Evolutionary conservation across 2,797 vertebrate species (phyloP), one percentile per base, ranked within the genome.

Genomic region (Periophthalmus magnuspinnatus): DNA sequence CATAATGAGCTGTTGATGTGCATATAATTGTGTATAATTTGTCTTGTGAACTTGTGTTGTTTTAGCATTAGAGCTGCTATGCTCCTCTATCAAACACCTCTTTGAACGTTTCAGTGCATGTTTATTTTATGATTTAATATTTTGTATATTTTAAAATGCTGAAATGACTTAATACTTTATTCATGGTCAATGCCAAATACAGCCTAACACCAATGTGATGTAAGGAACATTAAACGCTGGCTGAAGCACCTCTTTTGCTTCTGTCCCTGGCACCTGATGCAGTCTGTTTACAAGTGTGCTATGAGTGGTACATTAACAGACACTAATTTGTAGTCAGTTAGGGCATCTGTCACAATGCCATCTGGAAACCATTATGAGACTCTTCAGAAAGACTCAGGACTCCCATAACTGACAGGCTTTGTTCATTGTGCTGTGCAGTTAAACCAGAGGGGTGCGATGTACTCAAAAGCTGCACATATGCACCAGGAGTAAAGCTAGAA

Each of bases 321-420:
- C 89, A 92, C 84, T 89, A 85, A 91, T 92, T 88, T 86, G 72
- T 80, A 76, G 75, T 90, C 82, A 86, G 90, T 79, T 84, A 88
- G 89, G 86, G 88, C 75, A 87, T 90, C 91, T 92, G 88, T 91
- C 90, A 91, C 7, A 47, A 59, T 86, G 86, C 89, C 93, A 93
- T 93, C 92, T 93, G 92, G 80, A 84, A 78, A 70, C 81, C 75
- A 82, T 87, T 81, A 88, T 84, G 76, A 84, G 81, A 82, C 86
- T 85, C 82, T 82, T 65, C 79, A 79, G 80, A 89, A 92, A 93
- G 91, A 45, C 41, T 45, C 13, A 14, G 13, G 41, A 45, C 41
- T 45, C 41, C 13, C 82, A 84, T 80, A 78, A 83, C 83, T 78
- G 84, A 82, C 81, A 78, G 86, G 84, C 85, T 92, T 93, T 92